These are phyloP conservation scores for Corvus hawaiiensis DNA, from an alignment of 2,113 vertebrate genomes.

Conservation along the genomic window DNA sequence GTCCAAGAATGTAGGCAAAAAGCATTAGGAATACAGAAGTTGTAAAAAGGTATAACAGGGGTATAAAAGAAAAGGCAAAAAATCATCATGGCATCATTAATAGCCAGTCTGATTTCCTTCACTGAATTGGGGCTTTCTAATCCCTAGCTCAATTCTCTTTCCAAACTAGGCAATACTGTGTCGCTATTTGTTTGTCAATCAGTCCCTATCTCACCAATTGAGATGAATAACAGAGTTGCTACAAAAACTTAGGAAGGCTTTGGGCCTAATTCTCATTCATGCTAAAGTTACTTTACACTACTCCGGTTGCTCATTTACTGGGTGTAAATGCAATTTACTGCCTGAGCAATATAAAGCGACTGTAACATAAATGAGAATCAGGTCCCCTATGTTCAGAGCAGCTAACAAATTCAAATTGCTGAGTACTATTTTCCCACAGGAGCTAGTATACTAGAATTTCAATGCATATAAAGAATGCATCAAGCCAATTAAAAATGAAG, in stretches of 20 bases:
- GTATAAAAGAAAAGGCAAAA: no score
- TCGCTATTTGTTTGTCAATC: slow-evolving; percentile 67
- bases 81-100: neutral
- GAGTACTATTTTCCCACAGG: slow-evolving; percentile 47
- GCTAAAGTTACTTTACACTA: slow-evolving; percentile 38
- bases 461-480: slow-evolving; percentile 41
- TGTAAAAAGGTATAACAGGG: no score
- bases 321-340: slow-evolving; percentile 56
- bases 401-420: slow-evolving; percentile 45
- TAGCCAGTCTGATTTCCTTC: slow-evolving; percentile 60
- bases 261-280: slow-evolving; percentile 52
- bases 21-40: no score
- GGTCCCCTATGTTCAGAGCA: slow-evolving; percentile 52
- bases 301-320: slow-evolving; percentile 22
- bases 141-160: slow-evolving; percentile 62
- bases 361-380: slow-evolving; percentile 56
- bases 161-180: slow-evolving; percentile 40
- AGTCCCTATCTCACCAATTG: slow-evolving; percentile 62
- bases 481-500: slow-evolving; percentile 59
- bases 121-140: slow-evolving; percentile 64
- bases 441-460: neutral
- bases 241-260: slow-evolving; percentile 55
- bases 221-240: slow-evolving; percentile 61
- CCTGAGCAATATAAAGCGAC: slow-evolving; percentile 42
- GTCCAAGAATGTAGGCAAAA: no score